phyloP scores from a whole-genome alignment of 2,888 invertebrate genomes.

The Heliconius erato region DNA sequence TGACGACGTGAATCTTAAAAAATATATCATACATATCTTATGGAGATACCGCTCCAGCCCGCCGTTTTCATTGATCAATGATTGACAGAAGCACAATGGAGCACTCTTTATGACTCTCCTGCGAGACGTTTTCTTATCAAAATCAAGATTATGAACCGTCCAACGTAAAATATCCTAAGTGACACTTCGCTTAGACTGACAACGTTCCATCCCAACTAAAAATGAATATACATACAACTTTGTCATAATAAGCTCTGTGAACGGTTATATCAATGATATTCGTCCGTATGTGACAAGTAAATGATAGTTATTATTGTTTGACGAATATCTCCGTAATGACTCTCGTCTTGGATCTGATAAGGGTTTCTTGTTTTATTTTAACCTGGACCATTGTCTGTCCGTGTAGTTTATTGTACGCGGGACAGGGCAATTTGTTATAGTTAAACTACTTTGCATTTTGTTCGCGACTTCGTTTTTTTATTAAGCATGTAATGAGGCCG shows the following conservation, averaged over 20 bases:
- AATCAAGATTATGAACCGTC: conserved; percentile 62
- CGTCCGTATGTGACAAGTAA: conserved; percentile 64
- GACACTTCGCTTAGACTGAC: conserved; percentile 50
- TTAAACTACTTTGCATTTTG: not conserved
- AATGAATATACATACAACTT: conserved; percentile 44
- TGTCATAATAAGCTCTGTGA: conserved; percentile 47
- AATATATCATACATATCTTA: not conserved
- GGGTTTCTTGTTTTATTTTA: conserved; percentile 61
- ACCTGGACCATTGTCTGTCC: conserved; percentile 64
- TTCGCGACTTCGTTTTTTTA: not conserved
- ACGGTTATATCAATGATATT: conserved; percentile 46
- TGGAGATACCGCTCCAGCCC: conserved; percentile 31
- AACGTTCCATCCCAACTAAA: conserved; percentile 50
- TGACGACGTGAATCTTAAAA: not conserved
- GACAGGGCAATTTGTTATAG: conserved; percentile 47
- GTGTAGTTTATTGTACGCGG: conserved; percentile 47
- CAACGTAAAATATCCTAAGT: conserved; percentile 41
- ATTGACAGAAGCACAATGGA: conserved; percentile 70
- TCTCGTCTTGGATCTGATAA: conserved; percentile 64
- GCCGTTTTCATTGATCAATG: conserved; percentile 66
- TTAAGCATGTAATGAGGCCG: no score
- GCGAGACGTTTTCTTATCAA: conserved; percentile 60
- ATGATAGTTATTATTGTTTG: conserved; percentile 69
- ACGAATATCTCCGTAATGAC: conserved; percentile 68
- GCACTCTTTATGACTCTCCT: conserved; percentile 65